Conservation (phyloP, 2,797 vertebrate genomes). For the Cirrhinus mrigala region DNA sequence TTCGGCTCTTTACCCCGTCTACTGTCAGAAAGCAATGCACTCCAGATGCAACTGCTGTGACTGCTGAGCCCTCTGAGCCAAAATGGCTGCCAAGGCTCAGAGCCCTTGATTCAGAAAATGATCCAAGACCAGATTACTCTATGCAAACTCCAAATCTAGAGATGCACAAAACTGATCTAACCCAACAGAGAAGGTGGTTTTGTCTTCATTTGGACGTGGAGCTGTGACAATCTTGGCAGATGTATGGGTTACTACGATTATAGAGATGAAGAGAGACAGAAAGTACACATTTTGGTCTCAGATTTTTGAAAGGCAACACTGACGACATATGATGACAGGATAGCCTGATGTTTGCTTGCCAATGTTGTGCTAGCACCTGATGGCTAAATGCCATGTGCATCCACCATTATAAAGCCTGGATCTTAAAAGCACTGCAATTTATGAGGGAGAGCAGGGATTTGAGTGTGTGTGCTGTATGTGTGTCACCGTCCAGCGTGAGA, state of each 20-base stretch:
- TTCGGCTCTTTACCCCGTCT: slow-evolving; percentile 42
- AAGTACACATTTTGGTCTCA: slow-evolving; percentile 11
- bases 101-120: slow-evolving; percentile 47
- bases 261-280: slow-evolving; percentile 22
- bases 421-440: slow-evolving; percentile 17
- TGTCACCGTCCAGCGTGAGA: slow-evolving; percentile 27
- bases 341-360: slow-evolving; percentile 4
- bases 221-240: slow-evolving; percentile 34
- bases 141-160: slow-evolving; percentile 5
- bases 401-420: slow-evolving; percentile 32
- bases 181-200: neutral
- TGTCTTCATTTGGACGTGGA: slow-evolving; percentile 33
- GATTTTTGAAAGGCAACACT: slow-evolving; percentile 23
- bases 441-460: slow-evolving; percentile 23
- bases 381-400: slow-evolving; percentile 43
- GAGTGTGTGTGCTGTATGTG: neutral
- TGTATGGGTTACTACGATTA: neutral
- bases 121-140: slow-evolving; percentile 43
- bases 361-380: slow-evolving; percentile 26
- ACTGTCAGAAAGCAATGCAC: slow-evolving; percentile 56
- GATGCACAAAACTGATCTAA: slow-evolving; percentile 33
- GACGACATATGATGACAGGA: slow-evolving; percentile 29
- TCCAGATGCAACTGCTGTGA: slow-evolving; percentile 57
- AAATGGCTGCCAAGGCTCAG: slow-evolving; percentile 39
- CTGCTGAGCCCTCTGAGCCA: slow-evolving; percentile 46